Evolutionary conservation across 1,140 invertebrate genomes (phyloP), one percentile per base, ranked within the genome.

Genomic region (Ptiloglossa arizonensis): DNA sequence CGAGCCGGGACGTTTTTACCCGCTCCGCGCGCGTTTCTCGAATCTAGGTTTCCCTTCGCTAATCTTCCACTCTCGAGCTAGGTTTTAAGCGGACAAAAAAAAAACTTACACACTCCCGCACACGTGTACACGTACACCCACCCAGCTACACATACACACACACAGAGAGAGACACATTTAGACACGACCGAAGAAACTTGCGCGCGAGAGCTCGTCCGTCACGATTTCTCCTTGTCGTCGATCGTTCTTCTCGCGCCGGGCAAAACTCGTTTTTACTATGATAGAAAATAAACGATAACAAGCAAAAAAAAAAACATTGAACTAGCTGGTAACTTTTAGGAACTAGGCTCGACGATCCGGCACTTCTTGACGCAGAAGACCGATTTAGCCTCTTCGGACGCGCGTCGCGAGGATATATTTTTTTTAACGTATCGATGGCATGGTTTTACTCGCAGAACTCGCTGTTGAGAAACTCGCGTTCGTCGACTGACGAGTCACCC

Each of bases 391-490:
- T 24, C 52, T 32, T n/a, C 59, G 13, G 29, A 35, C 8, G 35
- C 32, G 35, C 48, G 27, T 56, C 62, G 63, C 73, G 73, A 68
- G 64, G 64, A 76, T 76, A 76, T 76, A 76, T 76, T 68, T 76
- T 76, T 76, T 69, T 68, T 56, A 74, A 62, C 35, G 38, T 56
- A 48, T 35, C 64, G 54, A 59, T 29, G 64, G 13, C 73, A 69
- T 57, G 63, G 54, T 69, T 76, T 76, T 68, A 76, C 64, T 76
- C 64, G 73, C 64, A 76, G 52, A 76, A 76, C 64, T 46, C 69
- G 71, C 29, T 29, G 71, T 29, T 22, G 69, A 19, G 11, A 9
- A 56, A 22, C n/a, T 2, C 22, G 22, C 22, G 22, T 24, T 11
- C 50, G 8, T 22, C n/a, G 50, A 52, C 22, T 22, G 50, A 52